phyloP scores from a whole-genome alignment of 1,140 invertebrate genomes.

The Eufriesea mexicana region DNA sequence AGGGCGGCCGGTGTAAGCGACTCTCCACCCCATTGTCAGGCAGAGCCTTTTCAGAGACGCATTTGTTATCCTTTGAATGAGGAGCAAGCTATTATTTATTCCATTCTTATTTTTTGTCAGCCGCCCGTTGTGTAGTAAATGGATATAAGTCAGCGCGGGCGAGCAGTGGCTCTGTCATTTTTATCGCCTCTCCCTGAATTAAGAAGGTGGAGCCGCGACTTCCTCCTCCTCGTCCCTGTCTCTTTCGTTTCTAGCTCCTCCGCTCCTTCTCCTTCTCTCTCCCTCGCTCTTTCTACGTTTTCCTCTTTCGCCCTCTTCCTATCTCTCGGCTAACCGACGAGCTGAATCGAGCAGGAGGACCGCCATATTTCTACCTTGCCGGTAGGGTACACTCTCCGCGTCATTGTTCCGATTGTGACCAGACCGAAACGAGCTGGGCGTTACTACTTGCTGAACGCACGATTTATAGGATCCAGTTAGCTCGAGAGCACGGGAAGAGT shows the following conservation, averaged over 20 bases:
- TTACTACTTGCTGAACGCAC: constrained; percentile 63
- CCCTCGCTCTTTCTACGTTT: constrained; percentile 21
- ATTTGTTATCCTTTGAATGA: constrained; percentile 83
- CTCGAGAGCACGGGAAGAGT: constrained; percentile 51
- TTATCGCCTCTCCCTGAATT: constrained; percentile 82
- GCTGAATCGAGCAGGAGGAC: constrained; percentile 64
- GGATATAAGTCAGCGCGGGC: constrained; percentile 81
- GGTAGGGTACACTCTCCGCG: constrained; percentile 66
- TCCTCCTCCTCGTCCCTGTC: constrained; percentile 48
- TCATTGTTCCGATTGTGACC: constrained; percentile 73
- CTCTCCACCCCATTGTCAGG: constrained; percentile 78
- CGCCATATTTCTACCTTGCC: constrained; percentile 69
- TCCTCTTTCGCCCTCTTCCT: constrained; percentile 54
- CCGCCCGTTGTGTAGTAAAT: constrained; percentile 80
- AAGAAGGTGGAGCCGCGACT: constrained; percentile 80
- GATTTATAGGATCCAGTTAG: constrained; percentile 67
- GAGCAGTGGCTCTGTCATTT: constrained; percentile 82
- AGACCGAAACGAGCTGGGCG: constrained; percentile 70
- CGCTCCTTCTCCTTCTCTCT: not conserved
- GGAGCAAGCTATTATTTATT: constrained; percentile 81
- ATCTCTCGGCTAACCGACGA: constrained; percentile 52
- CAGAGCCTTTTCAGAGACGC: constrained; percentile 78
- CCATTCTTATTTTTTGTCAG: constrained; percentile 82
- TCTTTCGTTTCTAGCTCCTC: constrained; percentile 47
- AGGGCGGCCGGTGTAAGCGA: constrained; percentile 76